Evolutionary conservation across 1,140 invertebrate species (phyloP).

Genomic region (Drosophila ironensis): DNA sequence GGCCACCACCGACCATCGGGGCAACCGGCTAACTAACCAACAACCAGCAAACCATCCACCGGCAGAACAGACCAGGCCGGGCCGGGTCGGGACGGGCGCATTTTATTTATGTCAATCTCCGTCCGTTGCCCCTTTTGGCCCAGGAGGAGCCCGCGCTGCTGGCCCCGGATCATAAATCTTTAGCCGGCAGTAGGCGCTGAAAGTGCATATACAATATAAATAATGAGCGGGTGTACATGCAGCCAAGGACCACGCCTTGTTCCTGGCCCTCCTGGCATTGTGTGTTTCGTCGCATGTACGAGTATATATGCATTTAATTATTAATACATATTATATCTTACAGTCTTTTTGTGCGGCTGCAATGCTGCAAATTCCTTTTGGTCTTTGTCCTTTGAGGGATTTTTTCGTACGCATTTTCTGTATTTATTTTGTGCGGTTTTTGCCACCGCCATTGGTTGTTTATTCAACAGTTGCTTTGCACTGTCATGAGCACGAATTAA

Average conservation of each 20-base stretch:
- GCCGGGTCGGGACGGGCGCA: constrained; percentile 4
- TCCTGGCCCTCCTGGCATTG: constrained; percentile 24
- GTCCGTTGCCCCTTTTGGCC: constrained; percentile 30
- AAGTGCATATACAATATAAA: constrained; percentile 54
- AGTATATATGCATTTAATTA: constrained; percentile 60
- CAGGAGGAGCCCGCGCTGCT: not conserved
- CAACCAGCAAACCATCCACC: constrained; percentile 10
- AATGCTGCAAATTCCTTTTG: constrained; percentile 32
- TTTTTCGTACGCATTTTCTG: constrained; percentile 17
- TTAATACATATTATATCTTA: constrained; percentile 48
- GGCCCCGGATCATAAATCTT: constrained; percentile 35
- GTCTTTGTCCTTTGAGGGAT: constrained; percentile 52
- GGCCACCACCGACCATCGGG: constrained; percentile 4
- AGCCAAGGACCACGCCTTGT: constrained; percentile 35
- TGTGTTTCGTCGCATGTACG: constrained; percentile 14
- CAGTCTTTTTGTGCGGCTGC: constrained; percentile 14
- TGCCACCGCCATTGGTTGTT: constrained; percentile 32
- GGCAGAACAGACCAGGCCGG: not conserved
- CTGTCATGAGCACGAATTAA: constrained; percentile 64
- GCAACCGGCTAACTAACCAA: constrained; percentile 1
- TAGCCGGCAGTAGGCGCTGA: constrained; percentile 44
- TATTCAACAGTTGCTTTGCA: constrained; percentile 40
- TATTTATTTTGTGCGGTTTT: constrained; percentile 16
- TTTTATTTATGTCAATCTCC: constrained; percentile 76
- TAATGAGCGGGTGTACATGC: constrained; percentile 49